Base-by-base conservation (phyloP, 2,113 vertebrate species). In the Chitala chitala region DNA sequence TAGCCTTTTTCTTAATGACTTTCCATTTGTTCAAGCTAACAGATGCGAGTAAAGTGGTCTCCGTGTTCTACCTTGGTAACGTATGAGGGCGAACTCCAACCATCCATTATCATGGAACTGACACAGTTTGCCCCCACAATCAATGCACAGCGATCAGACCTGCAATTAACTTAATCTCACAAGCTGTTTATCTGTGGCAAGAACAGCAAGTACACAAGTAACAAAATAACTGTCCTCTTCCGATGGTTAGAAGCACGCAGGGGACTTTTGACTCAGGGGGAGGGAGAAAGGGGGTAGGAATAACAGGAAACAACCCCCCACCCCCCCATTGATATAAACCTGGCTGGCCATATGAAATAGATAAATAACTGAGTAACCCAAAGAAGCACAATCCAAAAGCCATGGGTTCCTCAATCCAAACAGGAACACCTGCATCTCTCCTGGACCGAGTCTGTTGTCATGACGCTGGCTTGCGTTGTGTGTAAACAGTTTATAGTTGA, bases 241-340 rank as follows among this genome's bases (percentile, higher is more conserved):
- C 66, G 38, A 68, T 26, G 44, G 31, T 44, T 36, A 4, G 44
- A 61, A 13, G 58, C 72, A 36, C 22, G 29, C 24, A 44, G n/a
- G 58, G 58, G 58, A 73, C 31, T 36, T 73, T 64, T 53, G 20
- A 53, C 17, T 50, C 42, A 44, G 15, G 71, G n/a, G 55, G 24
- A 20, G 51, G 15, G 58, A 40, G 40, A 78, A 53, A 71, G 51
- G 26, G 22, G 80, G 78, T 76, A 81, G 84, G 78, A 87, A 87
- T 89, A 89, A 90, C 89, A 90, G 89, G 89, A 91, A 87, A 82
- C 77, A 73, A 69, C 75, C 82, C 83, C 33, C 59, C n/a, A n/a
- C n/a, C 15, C 59, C 80, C 56, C 70, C 82, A 84, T 87, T 90
- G 85, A 86, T 84, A 81, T 83, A 86, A 88, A 87, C 83, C 81